Conservation (phyloP, 2,113 vertebrate genomes). For the Arenaria interpres region DNA sequence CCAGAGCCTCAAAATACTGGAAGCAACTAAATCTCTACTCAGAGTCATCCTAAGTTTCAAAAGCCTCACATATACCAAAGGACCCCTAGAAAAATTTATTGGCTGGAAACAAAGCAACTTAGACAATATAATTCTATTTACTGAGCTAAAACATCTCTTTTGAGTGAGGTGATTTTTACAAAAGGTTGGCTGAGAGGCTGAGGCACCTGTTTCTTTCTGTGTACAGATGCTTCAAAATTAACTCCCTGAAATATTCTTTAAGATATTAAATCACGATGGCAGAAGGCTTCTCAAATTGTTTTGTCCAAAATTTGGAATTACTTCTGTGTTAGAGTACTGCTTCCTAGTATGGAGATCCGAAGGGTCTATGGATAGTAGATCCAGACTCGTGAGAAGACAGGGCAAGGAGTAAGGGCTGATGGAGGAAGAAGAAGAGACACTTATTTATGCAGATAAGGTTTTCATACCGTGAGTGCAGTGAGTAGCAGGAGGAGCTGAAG, state of each 20-base stretch:
- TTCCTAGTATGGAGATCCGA: neutral
- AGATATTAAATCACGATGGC: neutral
- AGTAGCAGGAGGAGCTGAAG: neutral
- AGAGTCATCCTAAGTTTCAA: neutral
- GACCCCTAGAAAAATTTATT: neutral
- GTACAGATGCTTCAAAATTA: neutral
- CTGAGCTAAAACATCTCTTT: neutral
- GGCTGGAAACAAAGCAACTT: neutral
- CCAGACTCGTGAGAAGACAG: neutral
- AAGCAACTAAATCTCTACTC: neutral
- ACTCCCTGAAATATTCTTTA: neutral
- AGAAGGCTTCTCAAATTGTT: neutral
- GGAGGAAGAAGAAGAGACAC: neutral
- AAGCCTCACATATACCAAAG: neutral
- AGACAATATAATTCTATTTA: neutral
- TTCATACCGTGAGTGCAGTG: neutral
- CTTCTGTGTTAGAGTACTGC: neutral
- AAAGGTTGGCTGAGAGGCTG: neutral
- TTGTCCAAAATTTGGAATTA: neutral
- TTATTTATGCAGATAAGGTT: neutral
- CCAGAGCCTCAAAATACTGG: neutral
- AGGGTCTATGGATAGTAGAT: no score
- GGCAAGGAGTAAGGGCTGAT: neutral
- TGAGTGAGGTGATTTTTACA: neutral
- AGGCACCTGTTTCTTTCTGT: neutral